Evolutionary conservation across 2,888 invertebrate genomes (phyloP), one percentile per base, ranked within the genome.

Genomic region (Stenoptilia bipunctidactyla): DNA sequence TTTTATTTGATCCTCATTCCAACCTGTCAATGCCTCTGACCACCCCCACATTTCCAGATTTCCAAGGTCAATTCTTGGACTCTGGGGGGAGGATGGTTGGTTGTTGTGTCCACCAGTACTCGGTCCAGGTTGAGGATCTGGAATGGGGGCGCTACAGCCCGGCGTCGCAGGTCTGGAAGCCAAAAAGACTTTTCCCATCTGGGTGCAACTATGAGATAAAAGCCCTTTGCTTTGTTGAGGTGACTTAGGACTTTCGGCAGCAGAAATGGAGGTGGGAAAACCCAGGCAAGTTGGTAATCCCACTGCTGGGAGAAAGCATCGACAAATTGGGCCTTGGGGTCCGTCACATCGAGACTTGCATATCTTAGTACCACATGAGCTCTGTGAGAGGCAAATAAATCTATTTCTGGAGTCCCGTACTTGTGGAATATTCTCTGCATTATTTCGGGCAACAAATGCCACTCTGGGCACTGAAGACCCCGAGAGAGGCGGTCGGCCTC

Each of bases 351-450:
- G 10, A 35, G 36, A 12, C 27, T 27, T 2, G 39, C 42, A 30
- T 46, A 46, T 15, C 37, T 46, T 1, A 5, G n/a, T 2, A 37
- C 37, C 10, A 37, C 27, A 15, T 42, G 42, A n/a, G 46, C 42
- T 13, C 45, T 43, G 41, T 43, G 42, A 42, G 54, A 54, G 1
- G 53, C 52, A 36, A 53, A 49, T 15, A 44, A 34, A 13, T 45
- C 41, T 15, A 42, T 36, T 34, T 40, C 34, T 8, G 43, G 43
- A 1, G 14, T 36, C 10, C 40, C 43, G 15, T 27, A 45, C 34
- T 40, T 43, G n/a, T 3, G 8, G 30, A 43, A 43, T 20, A 38
- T 14, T 30, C 13, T 8, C 5, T 37, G 5, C 1, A 37, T 36
- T n/a, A 15, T 15, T 1, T 8, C 12, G 1, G 39, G 34, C 6